These are phyloP conservation scores for Zophobas morio DNA, from an alignment of 1,140 invertebrate species.

Conservation along the genomic window DNA sequence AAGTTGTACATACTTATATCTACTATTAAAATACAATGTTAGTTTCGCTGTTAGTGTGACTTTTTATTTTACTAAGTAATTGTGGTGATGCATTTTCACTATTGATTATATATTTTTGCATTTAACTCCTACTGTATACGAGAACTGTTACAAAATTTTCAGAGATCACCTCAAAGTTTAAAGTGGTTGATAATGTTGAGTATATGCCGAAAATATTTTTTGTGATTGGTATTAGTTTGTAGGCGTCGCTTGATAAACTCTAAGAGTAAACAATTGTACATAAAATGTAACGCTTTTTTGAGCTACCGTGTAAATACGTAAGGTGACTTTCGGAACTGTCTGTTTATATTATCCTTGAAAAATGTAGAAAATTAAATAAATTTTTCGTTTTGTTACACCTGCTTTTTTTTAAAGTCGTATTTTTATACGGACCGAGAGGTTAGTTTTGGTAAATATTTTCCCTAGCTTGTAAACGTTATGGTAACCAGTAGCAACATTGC, in stretches of 20 bases:
- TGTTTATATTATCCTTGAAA: conserved; percentile 11
- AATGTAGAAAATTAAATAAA: conserved; percentile 31
- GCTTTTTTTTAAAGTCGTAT: background rate
- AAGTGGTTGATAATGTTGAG: background rate
- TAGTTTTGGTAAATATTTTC: no score
- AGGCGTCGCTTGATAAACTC: background rate
- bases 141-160: conserved; percentile 13
- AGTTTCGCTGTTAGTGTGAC: conserved; percentile 25
- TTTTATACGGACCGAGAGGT: background rate
- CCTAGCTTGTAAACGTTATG: no score
- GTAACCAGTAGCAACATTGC: no score
- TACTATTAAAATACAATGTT: conserved; percentile 5
- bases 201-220: conserved; percentile 24
- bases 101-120: conserved; percentile 11
- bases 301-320: conserved; percentile 25
- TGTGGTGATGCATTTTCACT: conserved; percentile 1
- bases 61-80: conserved; percentile 15
- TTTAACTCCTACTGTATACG: conserved; percentile 29
- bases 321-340: conserved; percentile 10
- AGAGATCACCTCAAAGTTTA: background rate
- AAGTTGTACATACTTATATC: conserved; percentile 13
- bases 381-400: conserved; percentile 6
- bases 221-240: conserved; percentile 25
- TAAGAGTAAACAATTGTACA: conserved; percentile 1
- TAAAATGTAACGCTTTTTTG: conserved; percentile 12